Percentiles rank a stretch among this genome's conserved stretches.
Evolutionary conservation across 2,797 vertebrate genomes (phyloP).

Genomic region (Cottoperca gobio): DNA sequence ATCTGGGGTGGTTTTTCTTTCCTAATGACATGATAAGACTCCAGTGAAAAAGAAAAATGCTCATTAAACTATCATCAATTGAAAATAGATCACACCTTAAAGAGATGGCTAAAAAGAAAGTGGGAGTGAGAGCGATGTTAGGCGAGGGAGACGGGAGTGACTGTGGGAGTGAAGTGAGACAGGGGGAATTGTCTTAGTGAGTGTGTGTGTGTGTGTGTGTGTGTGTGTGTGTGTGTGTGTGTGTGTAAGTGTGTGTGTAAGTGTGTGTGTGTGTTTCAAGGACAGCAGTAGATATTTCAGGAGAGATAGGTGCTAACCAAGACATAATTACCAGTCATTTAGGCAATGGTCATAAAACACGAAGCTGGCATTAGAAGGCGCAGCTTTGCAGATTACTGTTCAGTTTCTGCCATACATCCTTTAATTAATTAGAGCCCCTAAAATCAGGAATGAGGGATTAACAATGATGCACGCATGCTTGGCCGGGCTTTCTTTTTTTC

Average conservation of each 20-base stretch:
- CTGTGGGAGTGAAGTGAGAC: conserved; percentile 29
- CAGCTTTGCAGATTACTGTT: conserved; percentile 73
- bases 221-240: background rate
- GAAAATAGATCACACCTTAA: conserved; percentile 90
- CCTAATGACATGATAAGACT: conserved; percentile 90
- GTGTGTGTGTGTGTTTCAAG: conserved; percentile 12
- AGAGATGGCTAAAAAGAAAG: conserved; percentile 61
- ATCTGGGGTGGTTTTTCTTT: conserved; percentile 73
- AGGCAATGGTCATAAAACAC: conserved; percentile 66
- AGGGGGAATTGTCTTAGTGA: background rate
- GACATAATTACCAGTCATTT: conserved; percentile 62
- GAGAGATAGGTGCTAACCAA: conserved; percentile 34
- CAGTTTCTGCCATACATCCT: conserved; percentile 75
- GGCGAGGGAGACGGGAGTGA: conserved; percentile 35
- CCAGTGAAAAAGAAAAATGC: conserved; percentile 88
- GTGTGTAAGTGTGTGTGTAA: conserved; percentile 10
- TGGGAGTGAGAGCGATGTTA: conserved; percentile 37
- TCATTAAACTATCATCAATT: conserved; percentile 90
- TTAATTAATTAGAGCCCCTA: conserved; percentile 80
- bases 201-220: background rate
- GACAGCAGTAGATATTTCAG: conserved; percentile 20
- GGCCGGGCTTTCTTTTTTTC: conserved; percentile 45
- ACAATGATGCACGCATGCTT: conserved; percentile 46
- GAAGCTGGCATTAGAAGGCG: conserved; percentile 71
- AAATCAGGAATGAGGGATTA: conserved; percentile 61